Conservation (phyloP, 2,888 invertebrate species). For the Lycaena phlaeas region DNA sequence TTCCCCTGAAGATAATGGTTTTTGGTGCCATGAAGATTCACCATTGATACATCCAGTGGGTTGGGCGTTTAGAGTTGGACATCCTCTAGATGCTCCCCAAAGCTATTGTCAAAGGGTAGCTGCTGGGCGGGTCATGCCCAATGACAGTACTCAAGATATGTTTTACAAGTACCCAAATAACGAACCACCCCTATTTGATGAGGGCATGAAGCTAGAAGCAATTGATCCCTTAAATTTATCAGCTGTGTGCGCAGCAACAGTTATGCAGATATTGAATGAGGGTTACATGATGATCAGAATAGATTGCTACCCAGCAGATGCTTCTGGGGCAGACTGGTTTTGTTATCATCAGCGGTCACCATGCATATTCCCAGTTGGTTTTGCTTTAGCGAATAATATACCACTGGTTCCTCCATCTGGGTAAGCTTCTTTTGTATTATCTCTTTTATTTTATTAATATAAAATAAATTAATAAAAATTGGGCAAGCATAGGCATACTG, state of each 20-base stretch:
- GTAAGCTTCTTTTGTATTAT: conserved; percentile 32
- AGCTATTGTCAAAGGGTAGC: conserved; percentile 83
- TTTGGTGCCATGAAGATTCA: conserved; percentile 98
- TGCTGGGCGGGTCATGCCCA: conserved; percentile 78
- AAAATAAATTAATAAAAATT: no score
- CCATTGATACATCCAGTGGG: conserved; percentile 96
- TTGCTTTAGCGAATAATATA: conserved; percentile 88
- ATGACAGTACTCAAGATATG: conserved; percentile 86
- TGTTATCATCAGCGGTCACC: conserved; percentile 96
- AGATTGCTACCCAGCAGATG: conserved; percentile 92
- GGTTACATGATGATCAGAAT: conserved; percentile 97
- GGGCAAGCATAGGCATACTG: no score
- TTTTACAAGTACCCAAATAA: conserved; percentile 77
- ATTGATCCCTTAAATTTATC: conserved; percentile 97
- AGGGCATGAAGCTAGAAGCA: conserved; percentile 97
- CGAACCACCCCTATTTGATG: conserved; percentile 76
- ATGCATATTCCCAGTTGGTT: conserved; percentile 96
- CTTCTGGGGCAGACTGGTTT: conserved; percentile 93
- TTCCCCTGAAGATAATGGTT: conserved; percentile 84
- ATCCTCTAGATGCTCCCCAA: conserved; percentile 87
- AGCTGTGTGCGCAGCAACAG: conserved; percentile 95
- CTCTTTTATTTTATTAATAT: no score
- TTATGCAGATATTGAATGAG: conserved; percentile 92
- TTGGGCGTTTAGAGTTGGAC: conserved; percentile 94
- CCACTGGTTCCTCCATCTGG: conserved; percentile 87